A percentile compares a stretch with the other conserved stretches of the same genome.
Conservation (phyloP, 2,113 vertebrate species). For the Ptyas mucosa region DNA sequence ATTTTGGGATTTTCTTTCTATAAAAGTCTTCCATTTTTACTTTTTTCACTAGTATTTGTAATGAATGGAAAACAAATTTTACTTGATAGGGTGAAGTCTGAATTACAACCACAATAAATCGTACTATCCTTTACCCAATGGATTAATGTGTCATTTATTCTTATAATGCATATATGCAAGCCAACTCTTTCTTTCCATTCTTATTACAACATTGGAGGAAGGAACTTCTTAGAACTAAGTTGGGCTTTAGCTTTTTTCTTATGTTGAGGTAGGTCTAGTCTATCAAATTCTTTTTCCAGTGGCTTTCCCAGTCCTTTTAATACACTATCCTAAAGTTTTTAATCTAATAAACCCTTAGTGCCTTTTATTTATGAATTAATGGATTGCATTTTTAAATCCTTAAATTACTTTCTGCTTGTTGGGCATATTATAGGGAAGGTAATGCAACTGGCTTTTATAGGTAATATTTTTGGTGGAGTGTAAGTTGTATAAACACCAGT, state of each 20-base stretch:
- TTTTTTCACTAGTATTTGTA: conserved; percentile 16
- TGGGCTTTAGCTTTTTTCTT: not conserved
- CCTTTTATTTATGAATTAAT: not conserved
- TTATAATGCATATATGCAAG: not conserved
- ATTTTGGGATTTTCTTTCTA: conserved; percentile 31
- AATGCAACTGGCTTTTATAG: not conserved
- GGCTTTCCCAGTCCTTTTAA: not conserved
- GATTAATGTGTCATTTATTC: not conserved
- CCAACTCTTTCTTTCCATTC: not conserved
- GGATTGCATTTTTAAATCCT: not conserved
- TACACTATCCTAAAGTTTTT: not conserved
- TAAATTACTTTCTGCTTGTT: not conserved
- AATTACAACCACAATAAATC: not conserved
- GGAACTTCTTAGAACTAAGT: not conserved
- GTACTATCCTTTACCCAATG: not conserved
- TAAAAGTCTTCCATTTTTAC: not conserved
- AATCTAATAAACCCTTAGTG: not conserved
- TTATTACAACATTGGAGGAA: not conserved
- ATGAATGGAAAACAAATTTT: conserved; percentile 12
- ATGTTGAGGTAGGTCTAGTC: too few species aligned
- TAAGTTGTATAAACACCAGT: not conserved
- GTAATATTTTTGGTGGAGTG: too few species aligned
- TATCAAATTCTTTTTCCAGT: not conserved
- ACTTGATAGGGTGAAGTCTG: conserved; percentile 9
- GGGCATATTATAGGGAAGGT: not conserved